Percentiles rank a stretch among this genome's conserved stretches.
Evolutionary conservation across 2,797 vertebrate genomes (phyloP).

Genomic region (Lacerta bilineata): DNA sequence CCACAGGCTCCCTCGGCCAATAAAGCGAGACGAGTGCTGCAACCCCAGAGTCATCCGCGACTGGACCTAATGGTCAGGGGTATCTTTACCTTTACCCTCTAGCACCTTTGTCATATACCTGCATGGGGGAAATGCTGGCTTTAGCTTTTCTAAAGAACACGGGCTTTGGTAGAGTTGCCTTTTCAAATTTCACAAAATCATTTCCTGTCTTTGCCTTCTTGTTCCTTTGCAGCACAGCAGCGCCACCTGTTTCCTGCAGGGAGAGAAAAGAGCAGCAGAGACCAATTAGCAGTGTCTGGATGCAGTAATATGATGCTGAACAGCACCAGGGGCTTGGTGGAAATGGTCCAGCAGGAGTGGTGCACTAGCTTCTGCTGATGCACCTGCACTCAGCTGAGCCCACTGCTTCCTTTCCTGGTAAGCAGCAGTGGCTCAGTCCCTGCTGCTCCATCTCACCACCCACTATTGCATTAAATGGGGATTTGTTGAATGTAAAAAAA

Average conservation of each 20-base stretch:
- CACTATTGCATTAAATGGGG: too few species aligned
- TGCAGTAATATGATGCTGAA: not conserved
- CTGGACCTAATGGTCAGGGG: too few species aligned
- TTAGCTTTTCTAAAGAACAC: slow-evolving; percentile 85
- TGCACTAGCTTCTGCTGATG: too few species aligned
- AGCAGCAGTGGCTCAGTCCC: too few species aligned
- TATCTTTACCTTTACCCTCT: too few species aligned
- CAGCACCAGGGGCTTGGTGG: not conserved
- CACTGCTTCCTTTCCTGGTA: not conserved
- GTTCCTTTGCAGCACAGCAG: slow-evolving; percentile 65
- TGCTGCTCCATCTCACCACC: too few species aligned
- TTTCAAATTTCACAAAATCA: slow-evolving; percentile 77
- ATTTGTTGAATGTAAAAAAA: too few species aligned
- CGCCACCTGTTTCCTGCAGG: slow-evolving; percentile 64
- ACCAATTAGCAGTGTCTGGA: not conserved
- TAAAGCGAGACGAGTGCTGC: too few species aligned
- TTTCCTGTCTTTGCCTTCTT: slow-evolving; percentile 62
- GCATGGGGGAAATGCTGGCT: slow-evolving; percentile 47
- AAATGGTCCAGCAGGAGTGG: too few species aligned
- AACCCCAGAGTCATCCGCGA: too few species aligned
- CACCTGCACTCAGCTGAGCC: not conserved
- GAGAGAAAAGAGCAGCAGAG: not conserved
- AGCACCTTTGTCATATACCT: slow-evolving; percentile 61
- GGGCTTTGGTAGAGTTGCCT: slow-evolving; percentile 78
- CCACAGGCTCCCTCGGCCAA: too few species aligned